phyloP scores from a whole-genome alignment of 2,888 invertebrate genomes.

The Troilus luridus region DNA sequence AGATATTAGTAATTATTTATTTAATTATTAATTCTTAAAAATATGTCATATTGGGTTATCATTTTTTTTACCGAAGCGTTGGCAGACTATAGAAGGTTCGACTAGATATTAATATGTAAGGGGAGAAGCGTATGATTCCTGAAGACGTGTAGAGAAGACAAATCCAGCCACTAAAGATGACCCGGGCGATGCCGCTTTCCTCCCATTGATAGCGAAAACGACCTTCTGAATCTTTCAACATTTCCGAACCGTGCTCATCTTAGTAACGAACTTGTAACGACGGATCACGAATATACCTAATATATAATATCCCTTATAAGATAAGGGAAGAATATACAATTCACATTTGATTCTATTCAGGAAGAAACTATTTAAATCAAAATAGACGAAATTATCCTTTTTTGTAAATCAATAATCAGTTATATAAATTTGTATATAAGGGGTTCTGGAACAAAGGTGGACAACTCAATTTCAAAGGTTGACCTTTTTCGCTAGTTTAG shows the following conservation, averaged over 20 bases:
- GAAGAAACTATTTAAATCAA: not conserved
- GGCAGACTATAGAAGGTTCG: no score
- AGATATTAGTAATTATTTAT: no score
- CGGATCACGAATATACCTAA: not conserved
- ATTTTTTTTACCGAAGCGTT: not conserved
- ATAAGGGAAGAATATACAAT: not conserved
- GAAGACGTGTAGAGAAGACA: not conserved
- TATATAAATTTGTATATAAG: no score
- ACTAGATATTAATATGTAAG: constrained; percentile 24
- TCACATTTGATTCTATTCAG: not conserved
- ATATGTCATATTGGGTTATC: not conserved
- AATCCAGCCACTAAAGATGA: constrained; percentile 20
- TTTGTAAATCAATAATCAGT: no score
- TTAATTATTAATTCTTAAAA: not conserved
- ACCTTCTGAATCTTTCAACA: constrained; percentile 31
- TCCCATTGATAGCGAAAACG: constrained; percentile 39
- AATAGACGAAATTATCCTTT: not conserved
- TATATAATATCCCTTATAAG: no score
- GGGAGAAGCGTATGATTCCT: not conserved
- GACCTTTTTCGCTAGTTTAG: no score
- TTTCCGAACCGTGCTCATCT: not conserved
- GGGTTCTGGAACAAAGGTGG: no score
- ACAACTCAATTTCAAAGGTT: no score
- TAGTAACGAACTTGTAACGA: not conserved
- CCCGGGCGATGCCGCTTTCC: not conserved